Conservation (phyloP, 2,888 invertebrate species). For the Orchesella flavescens region DNA sequence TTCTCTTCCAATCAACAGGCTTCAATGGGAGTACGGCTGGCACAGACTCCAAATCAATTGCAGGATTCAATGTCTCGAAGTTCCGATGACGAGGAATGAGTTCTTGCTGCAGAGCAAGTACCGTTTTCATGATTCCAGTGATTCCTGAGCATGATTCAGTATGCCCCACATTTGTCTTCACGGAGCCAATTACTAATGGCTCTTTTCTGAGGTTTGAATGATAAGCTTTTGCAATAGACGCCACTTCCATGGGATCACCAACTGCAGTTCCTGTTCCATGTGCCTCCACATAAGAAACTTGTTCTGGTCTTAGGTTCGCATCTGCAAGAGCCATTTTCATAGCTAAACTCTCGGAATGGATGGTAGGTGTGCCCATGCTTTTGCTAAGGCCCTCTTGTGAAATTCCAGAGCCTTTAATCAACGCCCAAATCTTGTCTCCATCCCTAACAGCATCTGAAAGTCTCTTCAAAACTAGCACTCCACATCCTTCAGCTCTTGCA, state of each 20-base stretch:
- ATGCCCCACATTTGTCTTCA: conserved; percentile 39
- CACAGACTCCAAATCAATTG: conserved; percentile 43
- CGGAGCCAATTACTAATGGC: conserved; percentile 20
- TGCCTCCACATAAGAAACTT: conserved; percentile 22
- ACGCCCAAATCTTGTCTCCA: conserved; percentile 38
- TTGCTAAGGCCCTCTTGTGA: conserved; percentile 73
- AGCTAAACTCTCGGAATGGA: conserved; percentile 22
- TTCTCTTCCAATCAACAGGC: conserved; percentile 23
- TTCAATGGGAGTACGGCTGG: conserved; percentile 44
- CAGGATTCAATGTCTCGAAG: conserved; percentile 24
- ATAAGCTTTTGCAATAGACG: neutral
- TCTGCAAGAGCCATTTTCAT: conserved; percentile 74
- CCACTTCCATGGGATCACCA: neutral
- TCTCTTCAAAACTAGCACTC: conserved; percentile 51
- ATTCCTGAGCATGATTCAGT: conserved; percentile 51
- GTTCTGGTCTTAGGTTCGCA: conserved; percentile 79
- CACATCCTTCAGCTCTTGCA: conserved; percentile 60
- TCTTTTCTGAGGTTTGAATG: neutral
- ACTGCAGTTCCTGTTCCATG: conserved; percentile 53
- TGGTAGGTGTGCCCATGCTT: conserved; percentile 72
- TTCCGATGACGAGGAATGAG: conserved; percentile 37
- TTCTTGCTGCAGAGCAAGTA: conserved; percentile 9
- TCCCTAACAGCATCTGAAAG: conserved; percentile 44
- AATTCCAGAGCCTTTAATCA: conserved; percentile 71
- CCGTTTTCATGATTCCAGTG: conserved; percentile 35